Conservation (phyloP, 2,113 vertebrate genomes). For the Crotalus horridus region DNA sequence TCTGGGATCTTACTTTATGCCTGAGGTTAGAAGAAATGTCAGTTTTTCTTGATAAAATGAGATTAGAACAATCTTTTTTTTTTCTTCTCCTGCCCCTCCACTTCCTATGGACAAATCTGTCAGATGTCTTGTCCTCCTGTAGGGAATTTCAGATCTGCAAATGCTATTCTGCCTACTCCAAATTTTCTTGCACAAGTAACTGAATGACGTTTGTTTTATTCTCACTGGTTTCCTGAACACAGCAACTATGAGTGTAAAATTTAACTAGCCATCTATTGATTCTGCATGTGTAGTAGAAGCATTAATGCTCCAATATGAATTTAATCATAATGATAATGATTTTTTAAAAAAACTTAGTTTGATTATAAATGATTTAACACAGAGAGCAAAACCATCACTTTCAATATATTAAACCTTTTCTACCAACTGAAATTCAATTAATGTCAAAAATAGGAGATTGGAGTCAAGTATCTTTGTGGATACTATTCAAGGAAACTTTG, state of each 20-base stretch:
- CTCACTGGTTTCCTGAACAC: background rate
- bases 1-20: background rate
- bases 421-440: background rate
- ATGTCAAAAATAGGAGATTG: background rate
- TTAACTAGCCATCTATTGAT: background rate
- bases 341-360: background rate
- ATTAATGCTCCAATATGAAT: background rate
- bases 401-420: background rate
- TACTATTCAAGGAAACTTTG: background rate
- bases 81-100: background rate
- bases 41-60: conserved; percentile 8
- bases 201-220: conserved; percentile 4
- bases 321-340: background rate
- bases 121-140: background rate
- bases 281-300: background rate
- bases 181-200: background rate
- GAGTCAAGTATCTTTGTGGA: background rate
- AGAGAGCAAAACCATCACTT: background rate
- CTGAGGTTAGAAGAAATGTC: background rate
- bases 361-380: background rate
- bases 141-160: background rate
- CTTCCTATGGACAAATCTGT: background rate
- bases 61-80: conserved; percentile 1
- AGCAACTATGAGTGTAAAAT: background rate
- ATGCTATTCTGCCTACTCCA: conserved; percentile 4